Percentiles rank a stretch among this genome's conserved stretches.
Conservation (phyloP, 2,888 invertebrate genomes). For the Philereme transversata region DNA sequence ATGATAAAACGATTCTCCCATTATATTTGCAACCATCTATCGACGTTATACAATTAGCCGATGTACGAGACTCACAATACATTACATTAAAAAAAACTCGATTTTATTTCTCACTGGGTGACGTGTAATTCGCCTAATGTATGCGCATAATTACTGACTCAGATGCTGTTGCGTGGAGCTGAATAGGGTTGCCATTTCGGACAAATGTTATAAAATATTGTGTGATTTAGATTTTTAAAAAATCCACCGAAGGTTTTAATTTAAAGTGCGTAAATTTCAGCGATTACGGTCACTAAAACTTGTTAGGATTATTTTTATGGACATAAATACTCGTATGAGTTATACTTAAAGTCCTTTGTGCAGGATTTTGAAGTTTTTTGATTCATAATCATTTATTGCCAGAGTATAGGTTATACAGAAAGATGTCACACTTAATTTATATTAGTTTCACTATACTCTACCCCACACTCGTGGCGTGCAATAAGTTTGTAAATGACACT, state of each 20-base stretch:
- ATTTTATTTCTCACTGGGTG: constrained; percentile 42
- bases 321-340: too few relatives aligned
- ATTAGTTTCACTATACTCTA: too few relatives aligned
- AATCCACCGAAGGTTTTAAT: background rate
- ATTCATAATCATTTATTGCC: too few relatives aligned
- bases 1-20: constrained; percentile 4
- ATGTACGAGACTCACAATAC: constrained; percentile 13
- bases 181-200: constrained; percentile 34
- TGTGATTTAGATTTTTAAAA: constrained; percentile 14
- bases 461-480: too few relatives aligned
- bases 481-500: too few relatives aligned
- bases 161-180: constrained; percentile 37
- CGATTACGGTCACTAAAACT: background rate
- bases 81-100: constrained; percentile 39
- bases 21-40: constrained; percentile 6
- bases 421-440: too few relatives aligned
- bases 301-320: too few relatives aligned
- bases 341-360: too few relatives aligned
- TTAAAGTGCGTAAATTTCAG: background rate
- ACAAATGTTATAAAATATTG: constrained; percentile 22
- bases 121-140: constrained; percentile 47
- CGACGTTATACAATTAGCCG: constrained; percentile 17
- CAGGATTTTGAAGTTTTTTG: too few relatives aligned
- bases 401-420: too few relatives aligned
- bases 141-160: constrained; percentile 58